Evolutionary conservation across 2,797 vertebrate genomes (phyloP).

Genomic region (Falco berigora): DNA sequence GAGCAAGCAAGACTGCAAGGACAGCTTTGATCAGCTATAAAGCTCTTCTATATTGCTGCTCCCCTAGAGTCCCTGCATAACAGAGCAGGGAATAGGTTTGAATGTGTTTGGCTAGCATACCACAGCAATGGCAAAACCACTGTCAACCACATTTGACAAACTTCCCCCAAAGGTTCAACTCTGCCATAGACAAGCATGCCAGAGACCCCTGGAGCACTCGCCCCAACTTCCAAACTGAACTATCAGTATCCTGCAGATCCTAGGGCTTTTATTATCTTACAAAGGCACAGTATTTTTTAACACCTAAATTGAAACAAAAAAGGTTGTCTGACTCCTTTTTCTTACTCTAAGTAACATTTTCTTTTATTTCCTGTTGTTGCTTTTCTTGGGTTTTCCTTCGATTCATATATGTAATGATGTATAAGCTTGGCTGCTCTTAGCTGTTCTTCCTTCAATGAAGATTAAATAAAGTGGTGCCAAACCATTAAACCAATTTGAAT

Average conservation of each 20-base stretch:
- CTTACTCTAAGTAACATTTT: neutral
- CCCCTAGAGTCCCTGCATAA: too few species aligned
- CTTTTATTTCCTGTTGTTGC: neutral
- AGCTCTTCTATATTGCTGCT: neutral
- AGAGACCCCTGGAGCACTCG: neutral
- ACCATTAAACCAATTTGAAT: neutral
- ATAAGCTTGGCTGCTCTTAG: neutral
- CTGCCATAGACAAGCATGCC: neutral
- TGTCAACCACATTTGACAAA: neutral
- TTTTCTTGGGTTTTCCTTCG: neutral
- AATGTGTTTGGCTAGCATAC: neutral
- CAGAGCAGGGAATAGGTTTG: too few species aligned
- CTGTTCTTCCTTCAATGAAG: neutral
- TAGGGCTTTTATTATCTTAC: neutral
- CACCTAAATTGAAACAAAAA: neutral
- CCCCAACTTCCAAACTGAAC: neutral
- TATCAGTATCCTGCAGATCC: neutral
- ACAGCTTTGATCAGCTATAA: neutral
- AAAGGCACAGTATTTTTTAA: neutral
- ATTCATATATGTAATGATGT: neutral
- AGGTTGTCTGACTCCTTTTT: neutral
- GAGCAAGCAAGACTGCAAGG: neutral
- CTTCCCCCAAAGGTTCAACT: neutral
- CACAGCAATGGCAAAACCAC: neutral
- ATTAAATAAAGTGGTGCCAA: conserved; percentile 26